Evolutionary conservation across 2,797 vertebrate genomes (phyloP), one percentile per base, ranked within the genome.

Genomic region (Euthynnus affinis): DNA sequence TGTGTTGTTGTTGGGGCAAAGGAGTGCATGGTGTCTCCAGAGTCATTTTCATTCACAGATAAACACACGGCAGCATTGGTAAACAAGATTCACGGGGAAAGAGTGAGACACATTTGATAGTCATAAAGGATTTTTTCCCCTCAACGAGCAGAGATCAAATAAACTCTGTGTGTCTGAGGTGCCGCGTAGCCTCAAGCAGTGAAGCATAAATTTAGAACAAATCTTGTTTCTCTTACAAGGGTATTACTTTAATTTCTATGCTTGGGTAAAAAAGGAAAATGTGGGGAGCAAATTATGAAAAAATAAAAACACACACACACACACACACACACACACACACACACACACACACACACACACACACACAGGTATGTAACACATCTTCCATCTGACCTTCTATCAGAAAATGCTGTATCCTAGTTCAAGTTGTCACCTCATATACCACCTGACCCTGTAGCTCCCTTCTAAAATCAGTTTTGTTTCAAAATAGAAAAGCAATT

Each of bases 401-500:
- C 58, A 77, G 49, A 74, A 88, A 89, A 84, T 56, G 51, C 51
- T 37, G 52, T 62, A 81, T 87, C 81, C 83, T 42, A 81, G 84
- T 83, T 87, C 78, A 90, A 90, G 83, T 93, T 91, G 86, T 91
- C 93, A 90, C 91, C 91, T 92, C 91, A 93, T 74, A 85, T 88
- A 94, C 93, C 92, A 95, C 94, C 95, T 95, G 94, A 92, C 94
- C 93, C 91, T 69, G 82, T 46, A 80, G 89, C 94, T 91, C 91
- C 85, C 87, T 73, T 93, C 84, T 87, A 82, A 95, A 95, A 95
- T 95, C 94, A 95, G 91, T 95, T 95, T 94, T 94, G 93, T 94
- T 95, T 95, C 90, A 87, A 93, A 95, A 95, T 94, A 92, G 95
- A 96, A 94, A 96, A 96, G 94, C 95, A 96, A 95, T 96, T 95